A percentile compares a stretch with the other conserved stretches of the same genome.
phyloP scores from a whole-genome alignment of 2,113 vertebrate species.

The Naja naja region DNA sequence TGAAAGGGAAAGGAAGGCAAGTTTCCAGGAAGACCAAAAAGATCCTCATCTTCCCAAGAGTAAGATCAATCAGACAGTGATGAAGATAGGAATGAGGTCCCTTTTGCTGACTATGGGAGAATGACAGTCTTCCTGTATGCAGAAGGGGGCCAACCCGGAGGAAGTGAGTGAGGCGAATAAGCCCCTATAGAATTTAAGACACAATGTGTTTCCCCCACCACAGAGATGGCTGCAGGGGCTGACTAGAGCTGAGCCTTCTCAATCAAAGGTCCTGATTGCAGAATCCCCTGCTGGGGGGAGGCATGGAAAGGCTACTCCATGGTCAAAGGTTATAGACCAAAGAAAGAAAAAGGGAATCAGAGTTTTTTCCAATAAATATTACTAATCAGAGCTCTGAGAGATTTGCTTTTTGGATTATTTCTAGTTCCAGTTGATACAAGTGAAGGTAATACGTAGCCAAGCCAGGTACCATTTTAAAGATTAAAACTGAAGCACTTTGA shows the following conservation, averaged over 20 bases:
- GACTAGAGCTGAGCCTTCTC: neutral
- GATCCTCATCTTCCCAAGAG: neutral
- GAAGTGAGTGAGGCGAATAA: neutral
- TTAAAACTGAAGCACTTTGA: neutral
- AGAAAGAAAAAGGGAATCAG: neutral
- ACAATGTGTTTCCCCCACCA: neutral
- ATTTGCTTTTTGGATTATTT: neutral
- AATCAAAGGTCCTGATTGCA: neutral
- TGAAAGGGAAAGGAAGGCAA: neutral
- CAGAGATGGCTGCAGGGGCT: neutral
- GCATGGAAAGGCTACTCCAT: neutral
- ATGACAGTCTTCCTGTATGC: neutral
- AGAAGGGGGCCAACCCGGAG: neutral
- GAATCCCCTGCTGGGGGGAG: neutral
- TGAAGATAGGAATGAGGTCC: neutral
- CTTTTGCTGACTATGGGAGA: neutral
- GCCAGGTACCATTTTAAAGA: neutral
- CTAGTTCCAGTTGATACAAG: neutral
- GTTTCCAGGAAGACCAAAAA: neutral
- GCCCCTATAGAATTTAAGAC: neutral
- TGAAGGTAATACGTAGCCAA: neutral
- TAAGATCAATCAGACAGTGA: neutral
- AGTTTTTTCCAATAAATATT: neutral
- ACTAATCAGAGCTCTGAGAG: neutral
- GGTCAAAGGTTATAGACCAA: neutral